phyloP scores from a whole-genome alignment of 2,113 vertebrate species.

The Meriones unguiculatus region DNA sequence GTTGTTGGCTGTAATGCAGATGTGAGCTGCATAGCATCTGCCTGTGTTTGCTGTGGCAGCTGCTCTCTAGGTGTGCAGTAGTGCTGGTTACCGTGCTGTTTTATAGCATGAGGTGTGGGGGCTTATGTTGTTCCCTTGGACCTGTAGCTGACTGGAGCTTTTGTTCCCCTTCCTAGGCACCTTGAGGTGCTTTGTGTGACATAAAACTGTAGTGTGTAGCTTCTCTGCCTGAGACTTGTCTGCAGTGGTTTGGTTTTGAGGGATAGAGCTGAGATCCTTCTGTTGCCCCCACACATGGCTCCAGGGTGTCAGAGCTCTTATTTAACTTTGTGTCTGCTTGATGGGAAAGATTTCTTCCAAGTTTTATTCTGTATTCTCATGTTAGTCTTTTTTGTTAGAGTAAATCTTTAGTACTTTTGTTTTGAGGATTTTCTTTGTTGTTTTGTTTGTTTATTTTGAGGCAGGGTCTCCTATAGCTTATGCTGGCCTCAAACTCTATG shows the following conservation, averaged over 20 bases:
- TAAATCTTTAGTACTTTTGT: constrained; percentile 25
- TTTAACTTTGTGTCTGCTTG: neutral
- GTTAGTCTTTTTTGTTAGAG: constrained; percentile 56
- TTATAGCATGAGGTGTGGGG: neutral
- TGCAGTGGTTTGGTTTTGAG: neutral
- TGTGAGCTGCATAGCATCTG: neutral
- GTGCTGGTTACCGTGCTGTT: neutral
- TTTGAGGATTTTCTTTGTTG: neutral
- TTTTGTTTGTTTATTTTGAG: neutral
- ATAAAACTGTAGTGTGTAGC: neutral
- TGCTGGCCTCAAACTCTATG: neutral
- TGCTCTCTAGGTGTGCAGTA: neutral
- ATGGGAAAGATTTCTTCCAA: neutral
- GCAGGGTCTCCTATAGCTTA: neutral
- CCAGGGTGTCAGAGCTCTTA: neutral
- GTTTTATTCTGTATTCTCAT: neutral
- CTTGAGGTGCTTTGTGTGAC: neutral
- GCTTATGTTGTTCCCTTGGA: neutral
- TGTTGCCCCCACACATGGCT: neutral
- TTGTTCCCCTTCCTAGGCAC: neutral
- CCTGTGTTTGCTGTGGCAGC: neutral
- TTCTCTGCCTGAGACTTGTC: neutral
- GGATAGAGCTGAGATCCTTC: neutral
- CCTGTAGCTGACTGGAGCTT: neutral
- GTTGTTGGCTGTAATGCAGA: neutral